phyloP scores from a whole-genome alignment of 2,797 vertebrate species.

The Mormyrus proboscirostris region DNA sequence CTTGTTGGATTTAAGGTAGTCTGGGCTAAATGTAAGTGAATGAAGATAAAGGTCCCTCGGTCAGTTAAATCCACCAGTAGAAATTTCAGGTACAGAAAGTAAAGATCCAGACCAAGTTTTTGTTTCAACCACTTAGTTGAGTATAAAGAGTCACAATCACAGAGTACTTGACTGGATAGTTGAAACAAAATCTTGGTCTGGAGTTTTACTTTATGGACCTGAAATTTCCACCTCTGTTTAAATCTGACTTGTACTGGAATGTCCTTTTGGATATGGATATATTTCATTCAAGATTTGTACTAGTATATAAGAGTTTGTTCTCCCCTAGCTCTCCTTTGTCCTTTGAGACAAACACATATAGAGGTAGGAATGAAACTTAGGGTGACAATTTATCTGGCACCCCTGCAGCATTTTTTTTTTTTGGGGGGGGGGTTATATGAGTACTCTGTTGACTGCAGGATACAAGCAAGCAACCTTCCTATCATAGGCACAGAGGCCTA shows the following conservation, averaged over 20 bases:
- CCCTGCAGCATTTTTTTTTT: background rate
- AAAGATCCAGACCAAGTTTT: too few relatives aligned
- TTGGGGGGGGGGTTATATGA: background rate
- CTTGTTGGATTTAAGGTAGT: background rate
- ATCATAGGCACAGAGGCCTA: background rate
- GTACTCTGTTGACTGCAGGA: background rate
- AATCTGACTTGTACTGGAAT: background rate
- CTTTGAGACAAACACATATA: background rate
- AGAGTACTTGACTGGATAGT: background rate
- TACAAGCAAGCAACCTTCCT: background rate
- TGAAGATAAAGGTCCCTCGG: background rate
- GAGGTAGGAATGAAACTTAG: background rate
- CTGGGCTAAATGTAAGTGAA: background rate
- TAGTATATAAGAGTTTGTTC: background rate
- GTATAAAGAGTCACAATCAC: too few relatives aligned
- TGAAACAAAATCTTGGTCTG: background rate
- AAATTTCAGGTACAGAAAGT: background rate
- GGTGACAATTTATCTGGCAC: background rate
- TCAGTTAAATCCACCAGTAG: background rate
- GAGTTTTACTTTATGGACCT: background rate
- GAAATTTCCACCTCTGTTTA: background rate
- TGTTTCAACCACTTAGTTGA: too few relatives aligned
- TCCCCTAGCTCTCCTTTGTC: background rate
- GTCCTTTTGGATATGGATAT: background rate
- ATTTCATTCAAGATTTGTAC: background rate